Percentiles rank a stretch among this genome's conserved stretches.
phyloP scores from a whole-genome alignment of 1,140 invertebrate species.

The Battus philenor region DNA sequence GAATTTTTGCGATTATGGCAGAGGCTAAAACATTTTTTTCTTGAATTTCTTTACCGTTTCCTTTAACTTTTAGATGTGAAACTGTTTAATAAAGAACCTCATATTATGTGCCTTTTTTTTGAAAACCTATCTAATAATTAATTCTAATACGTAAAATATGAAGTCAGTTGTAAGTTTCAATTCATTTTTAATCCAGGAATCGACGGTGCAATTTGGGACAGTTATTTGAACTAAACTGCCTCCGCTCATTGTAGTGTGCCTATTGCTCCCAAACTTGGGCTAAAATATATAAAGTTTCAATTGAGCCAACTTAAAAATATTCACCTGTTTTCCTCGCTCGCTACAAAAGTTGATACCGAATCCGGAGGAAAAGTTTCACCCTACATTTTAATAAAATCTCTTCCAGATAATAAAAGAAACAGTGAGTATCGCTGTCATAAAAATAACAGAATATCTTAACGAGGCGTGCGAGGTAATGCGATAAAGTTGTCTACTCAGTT shows the following conservation, averaged over 20 bases:
- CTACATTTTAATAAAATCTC: constrained; percentile 27
- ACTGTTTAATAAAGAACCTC: no score
- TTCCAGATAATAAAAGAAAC: constrained; percentile 19
- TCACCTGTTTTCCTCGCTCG: constrained; percentile 5
- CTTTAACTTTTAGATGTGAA: no score
- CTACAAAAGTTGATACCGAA: constrained; percentile 13
- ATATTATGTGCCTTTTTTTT: no score
- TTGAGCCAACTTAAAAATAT: constrained; percentile 16
- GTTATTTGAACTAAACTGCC: background rate
- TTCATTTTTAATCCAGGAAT: no score
- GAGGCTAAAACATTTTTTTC: no score
- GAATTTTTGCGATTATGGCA: no score
- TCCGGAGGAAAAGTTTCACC: constrained; percentile 17
- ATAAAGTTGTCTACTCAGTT: constrained; percentile 36
- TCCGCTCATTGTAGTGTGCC: background rate
- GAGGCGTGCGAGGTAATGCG: constrained; percentile 27
- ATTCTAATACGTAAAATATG: no score
- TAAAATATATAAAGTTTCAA: constrained; percentile 16
- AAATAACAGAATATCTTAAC: constrained; percentile 24
- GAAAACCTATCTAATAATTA: no score
- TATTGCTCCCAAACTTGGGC: constrained; percentile 9
- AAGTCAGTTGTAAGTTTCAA: no score
- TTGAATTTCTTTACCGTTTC: no score
- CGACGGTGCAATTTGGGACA: background rate
- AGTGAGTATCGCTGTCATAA: constrained; percentile 22